Percentiles rank a stretch among this genome's conserved stretches.
These are phyloP conservation scores for Brotogeris chrysoptera DNA, from an alignment of 2,797 vertebrate genomes.

Conservation along the genomic window DNA sequence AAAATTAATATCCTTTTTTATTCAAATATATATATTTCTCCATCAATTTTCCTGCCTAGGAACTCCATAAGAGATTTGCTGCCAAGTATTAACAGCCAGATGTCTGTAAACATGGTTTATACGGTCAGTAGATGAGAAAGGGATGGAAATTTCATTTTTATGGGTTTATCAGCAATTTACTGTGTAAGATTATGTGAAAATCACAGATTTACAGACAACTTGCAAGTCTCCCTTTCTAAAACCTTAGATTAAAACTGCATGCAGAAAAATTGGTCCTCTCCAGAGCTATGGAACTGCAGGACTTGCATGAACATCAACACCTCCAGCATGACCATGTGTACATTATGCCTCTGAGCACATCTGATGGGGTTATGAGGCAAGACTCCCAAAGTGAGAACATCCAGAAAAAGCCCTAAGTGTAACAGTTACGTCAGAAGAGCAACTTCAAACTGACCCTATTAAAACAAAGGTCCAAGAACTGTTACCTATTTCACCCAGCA, in stretches of 20 bases:
- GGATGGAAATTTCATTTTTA: background rate
- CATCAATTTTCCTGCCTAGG: background rate
- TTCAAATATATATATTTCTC: background rate
- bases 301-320: background rate
- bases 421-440: background rate
- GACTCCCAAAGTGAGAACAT: background rate
- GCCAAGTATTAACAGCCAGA: background rate
- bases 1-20: background rate
- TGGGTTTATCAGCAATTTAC: background rate
- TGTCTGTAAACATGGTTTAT: background rate
- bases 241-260: background rate
- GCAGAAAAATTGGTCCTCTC: background rate
- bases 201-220: background rate
- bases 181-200: background rate
- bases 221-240: background rate
- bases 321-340: background rate
- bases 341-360: background rate
- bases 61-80: background rate
- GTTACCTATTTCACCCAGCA: background rate
- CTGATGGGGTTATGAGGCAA: rapidly evolving
- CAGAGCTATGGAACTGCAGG: background rate
- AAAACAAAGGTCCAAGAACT: background rate
- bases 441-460: background rate
- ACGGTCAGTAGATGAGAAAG: background rate
- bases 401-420: background rate